Evolutionary conservation across 2,797 vertebrate species (phyloP).

Genomic region (Melanotaenia parkinsoni): DNA sequence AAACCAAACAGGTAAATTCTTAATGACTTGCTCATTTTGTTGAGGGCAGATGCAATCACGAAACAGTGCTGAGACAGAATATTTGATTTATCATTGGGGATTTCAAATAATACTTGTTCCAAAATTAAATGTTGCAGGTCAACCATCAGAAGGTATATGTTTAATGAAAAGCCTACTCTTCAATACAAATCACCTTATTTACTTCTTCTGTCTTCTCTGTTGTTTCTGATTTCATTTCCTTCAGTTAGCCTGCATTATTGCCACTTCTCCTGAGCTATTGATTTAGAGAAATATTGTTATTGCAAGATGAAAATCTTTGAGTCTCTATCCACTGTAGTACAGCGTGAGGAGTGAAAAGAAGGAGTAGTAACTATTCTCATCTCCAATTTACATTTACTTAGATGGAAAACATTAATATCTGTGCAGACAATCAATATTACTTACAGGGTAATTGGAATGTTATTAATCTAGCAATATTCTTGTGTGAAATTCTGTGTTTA

Average conservation of each 20-base stretch:
- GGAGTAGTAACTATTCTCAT: slow-evolving; percentile 91
- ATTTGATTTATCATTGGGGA: slow-evolving; percentile 34
- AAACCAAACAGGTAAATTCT: slow-evolving; percentile 31
- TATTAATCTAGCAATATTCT: slow-evolving; percentile 67
- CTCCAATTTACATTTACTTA: slow-evolving; percentile 95
- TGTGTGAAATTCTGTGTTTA: slow-evolving; percentile 36
- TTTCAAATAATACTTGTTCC: slow-evolving; percentile 34
- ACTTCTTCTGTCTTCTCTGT: slow-evolving; percentile 78
- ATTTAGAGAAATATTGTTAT: slow-evolving; percentile 96
- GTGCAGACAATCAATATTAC: slow-evolving; percentile 89
- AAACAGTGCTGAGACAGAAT: slow-evolving; percentile 47
- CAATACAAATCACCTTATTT: slow-evolving; percentile 92
- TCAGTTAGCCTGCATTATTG: slow-evolving; percentile 95
- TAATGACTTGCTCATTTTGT: slow-evolving; percentile 39
- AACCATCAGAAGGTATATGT: slow-evolving; percentile 84
- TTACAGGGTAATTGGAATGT: slow-evolving; percentile 67
- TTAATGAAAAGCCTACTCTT: slow-evolving; percentile 95
- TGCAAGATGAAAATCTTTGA: slow-evolving; percentile 89
- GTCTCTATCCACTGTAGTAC: slow-evolving; percentile 83
- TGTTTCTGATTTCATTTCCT: slow-evolving; percentile 94
- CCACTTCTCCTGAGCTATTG: slow-evolving; percentile 91
- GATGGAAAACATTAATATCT: slow-evolving; percentile 93
- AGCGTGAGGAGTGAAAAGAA: slow-evolving; percentile 33
- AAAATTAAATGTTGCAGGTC: slow-evolving; percentile 87
- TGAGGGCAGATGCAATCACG: slow-evolving; percentile 31